These are phyloP conservation scores for Tauraco erythrolophus DNA, from an alignment of 2,113 vertebrate genomes.

Conservation along the genomic window DNA sequence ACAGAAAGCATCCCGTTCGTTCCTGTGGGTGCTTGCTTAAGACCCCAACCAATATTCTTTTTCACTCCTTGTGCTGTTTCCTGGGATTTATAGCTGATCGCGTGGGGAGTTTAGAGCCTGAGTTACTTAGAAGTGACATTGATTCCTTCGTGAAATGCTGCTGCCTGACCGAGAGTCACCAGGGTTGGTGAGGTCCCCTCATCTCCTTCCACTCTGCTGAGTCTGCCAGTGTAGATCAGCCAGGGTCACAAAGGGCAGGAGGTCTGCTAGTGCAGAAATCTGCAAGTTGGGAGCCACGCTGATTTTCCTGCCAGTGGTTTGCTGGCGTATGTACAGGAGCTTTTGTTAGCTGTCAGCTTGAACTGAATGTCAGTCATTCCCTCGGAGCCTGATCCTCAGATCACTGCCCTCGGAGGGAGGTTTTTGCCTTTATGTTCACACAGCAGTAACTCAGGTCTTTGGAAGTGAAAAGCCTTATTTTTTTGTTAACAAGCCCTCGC, in stretches of 20 bases:
- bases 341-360: conserved; percentile 25
- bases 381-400: not conserved
- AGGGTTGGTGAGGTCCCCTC: not conserved
- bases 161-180: not conserved
- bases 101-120: not conserved
- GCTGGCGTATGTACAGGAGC: not conserved
- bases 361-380: not conserved
- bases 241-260: not conserved
- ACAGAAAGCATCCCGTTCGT: not conserved
- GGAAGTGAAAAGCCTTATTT: not conserved
- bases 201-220: not conserved
- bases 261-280: not conserved
- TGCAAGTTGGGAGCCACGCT: not conserved
- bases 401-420: not conserved
- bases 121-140: not conserved
- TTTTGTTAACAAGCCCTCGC: not conserved
- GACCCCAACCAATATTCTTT: not conserved
- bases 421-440: not conserved
- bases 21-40: not conserved
- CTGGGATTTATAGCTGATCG: not conserved
- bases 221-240: not conserved
- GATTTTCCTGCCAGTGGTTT: not conserved
- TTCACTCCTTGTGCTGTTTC: not conserved
- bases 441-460: not conserved
- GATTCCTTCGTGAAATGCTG: not conserved